Evolutionary conservation across 64 coral and sea anemone genomes (phyloP), one percentile per base, ranked within the genome.

Genomic region (Stichodactyla mertensii): DNA sequence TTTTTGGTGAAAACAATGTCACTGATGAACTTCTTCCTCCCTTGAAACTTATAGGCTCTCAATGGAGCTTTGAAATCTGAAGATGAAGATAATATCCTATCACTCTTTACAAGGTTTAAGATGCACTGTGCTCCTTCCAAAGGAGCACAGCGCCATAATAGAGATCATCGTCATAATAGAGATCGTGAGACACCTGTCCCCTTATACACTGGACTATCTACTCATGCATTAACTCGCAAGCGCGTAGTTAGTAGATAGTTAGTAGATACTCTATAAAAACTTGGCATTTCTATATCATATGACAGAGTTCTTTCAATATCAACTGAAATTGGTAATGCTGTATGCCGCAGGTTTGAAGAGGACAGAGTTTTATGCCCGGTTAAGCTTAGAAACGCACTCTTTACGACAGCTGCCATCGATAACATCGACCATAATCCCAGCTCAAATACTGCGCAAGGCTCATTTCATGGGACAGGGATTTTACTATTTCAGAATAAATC

Each of bases 401-500:
- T 84, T 84, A 55, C 80, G 31, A 36, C 31, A 36, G 31, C 31
- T 36, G 31, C 31, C 31, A 36, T 36, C 1, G 82, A 85, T 54
- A 90, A 85, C 9, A 83, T 89, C 23, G 87, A 89, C n/a, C 79
- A 89, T 36, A 89, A 89, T 7, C 79, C 87, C 20, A 55, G 10
- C 59, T 89, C 79, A 52, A 89, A 80, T n/a, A 89, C 57, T 6
- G 57, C 79, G 20, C 79, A 70, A 64, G 36, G 53, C 1, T 69
- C 87, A 24, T 82, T 89, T 71, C 87, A 89, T 52, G 87, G 87
- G 67, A 88, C 87, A 16, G 77, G 55, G 19, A 88, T 88, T 52
- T 88, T 58, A 18, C 77, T 88, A 52, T 70, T 89, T 67, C 87
- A 83, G 79, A 80, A 89, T 51, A 85, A 15, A 18, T 61, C 19